Percentiles rank a stretch among this genome's conserved stretches.
These are phyloP conservation scores for Solenopsis fugax DNA, from an alignment of 1,140 invertebrate genomes.

Conservation along the genomic window DNA sequence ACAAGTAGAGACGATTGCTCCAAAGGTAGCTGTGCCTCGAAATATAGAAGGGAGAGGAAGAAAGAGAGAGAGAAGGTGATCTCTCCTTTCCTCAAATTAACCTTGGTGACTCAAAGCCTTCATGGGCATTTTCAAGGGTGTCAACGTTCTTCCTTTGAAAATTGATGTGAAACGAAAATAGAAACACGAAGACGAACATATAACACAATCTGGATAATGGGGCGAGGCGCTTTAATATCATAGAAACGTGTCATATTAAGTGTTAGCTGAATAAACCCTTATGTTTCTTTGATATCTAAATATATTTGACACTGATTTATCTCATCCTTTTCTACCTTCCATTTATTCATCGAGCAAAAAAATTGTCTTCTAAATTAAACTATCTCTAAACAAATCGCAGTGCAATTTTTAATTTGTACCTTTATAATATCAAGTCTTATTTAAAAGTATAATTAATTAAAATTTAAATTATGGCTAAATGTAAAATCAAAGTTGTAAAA, in stretches of 20 bases:
- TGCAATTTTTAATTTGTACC: background rate
- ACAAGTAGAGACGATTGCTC: constrained; percentile 36
- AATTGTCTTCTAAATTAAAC: background rate
- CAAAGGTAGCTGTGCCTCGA: constrained; percentile 51
- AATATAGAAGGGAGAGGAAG: constrained; percentile 8
- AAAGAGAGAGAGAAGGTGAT: background rate
- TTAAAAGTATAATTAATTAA: background rate
- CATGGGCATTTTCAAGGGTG: background rate
- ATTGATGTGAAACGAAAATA: background rate
- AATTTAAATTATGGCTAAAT: background rate
- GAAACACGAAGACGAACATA: background rate
- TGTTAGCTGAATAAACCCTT: background rate
- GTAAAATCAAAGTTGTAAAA: background rate
- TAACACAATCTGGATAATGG: constrained; percentile 1
- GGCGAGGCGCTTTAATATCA: background rate
- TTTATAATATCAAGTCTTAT: background rate
- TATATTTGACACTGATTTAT: background rate
- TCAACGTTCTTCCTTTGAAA: constrained; percentile 31
- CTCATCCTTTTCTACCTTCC: background rate
- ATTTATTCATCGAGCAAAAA: background rate
- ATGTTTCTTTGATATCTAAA: background rate
- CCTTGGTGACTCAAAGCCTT: constrained; percentile 50
- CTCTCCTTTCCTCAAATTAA: constrained; percentile 49
- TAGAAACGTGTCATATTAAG: background rate
- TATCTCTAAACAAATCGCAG: background rate